Evolutionary conservation across 2,888 invertebrate genomes (phyloP), one percentile per base, ranked within the genome.

Genomic region (Chironomus riparius): DNA sequence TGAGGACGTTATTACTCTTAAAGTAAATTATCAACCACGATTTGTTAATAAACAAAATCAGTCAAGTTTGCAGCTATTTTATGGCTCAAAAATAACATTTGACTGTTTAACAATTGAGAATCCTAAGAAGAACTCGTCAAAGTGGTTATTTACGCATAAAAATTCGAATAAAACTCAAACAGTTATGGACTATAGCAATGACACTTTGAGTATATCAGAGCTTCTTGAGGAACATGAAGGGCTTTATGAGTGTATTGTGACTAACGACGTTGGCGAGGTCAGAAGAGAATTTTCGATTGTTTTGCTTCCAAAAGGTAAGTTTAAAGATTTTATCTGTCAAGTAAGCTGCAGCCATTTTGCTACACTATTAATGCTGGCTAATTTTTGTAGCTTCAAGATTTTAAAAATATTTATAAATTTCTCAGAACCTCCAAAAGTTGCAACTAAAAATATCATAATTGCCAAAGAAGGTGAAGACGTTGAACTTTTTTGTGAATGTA

Each of bases 231-330:
- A 38, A 15, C 77, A 80, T 76, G 79, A 79, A 76, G 81, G 81
- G 28, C 68, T 56, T 38, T 82, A 81, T 77, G 77, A 70, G 2
- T 82, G 82, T 76, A 70, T 76, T 74, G 81, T 79, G 0, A 70
- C 76, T 5, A 79, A 79, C 77, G 72, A 76, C 21, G 69, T 78
- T 47, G 79, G 78, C 24, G 28, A 65, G 18, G 15, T 50, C 0
- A 24, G 10, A 7, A 10, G 62, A 68, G 3, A 12, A 1, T 73
- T 78, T 48, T 22, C 68, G 4, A 13, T 78, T 22, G 48, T 70
- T 12, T 77, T 77, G 10, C 71, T 68, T 38, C 76, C 78, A 5
- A 68, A 22, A 50, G 72, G 77, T 78, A 69, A 22, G 28, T 47
- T 61, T 28, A 28, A 28, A 24, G 2, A 24, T 24, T 24, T 24